phyloP scores from a whole-genome alignment of 92 coral and sea anemone species.

The Palythoa grandis region DNA sequence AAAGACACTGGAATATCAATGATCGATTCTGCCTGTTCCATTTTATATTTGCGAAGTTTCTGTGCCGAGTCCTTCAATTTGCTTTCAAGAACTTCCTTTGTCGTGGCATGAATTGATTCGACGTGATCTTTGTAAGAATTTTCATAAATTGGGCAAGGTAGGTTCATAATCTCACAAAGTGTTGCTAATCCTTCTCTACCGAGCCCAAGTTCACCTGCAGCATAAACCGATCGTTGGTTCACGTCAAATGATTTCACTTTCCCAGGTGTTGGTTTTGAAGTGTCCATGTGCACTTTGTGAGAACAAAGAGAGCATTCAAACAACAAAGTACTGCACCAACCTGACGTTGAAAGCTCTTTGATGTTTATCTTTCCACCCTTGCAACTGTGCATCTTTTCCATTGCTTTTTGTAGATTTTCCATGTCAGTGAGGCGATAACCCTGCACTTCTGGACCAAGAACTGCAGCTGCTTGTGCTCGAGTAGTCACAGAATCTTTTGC shows the following conservation, averaged over 20 bases:
- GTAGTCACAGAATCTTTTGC: not conserved
- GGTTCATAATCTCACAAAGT: conserved; percentile 45
- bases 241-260: conserved; percentile 29
- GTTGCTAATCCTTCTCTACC: conserved; percentile 50
- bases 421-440: conserved; percentile 25
- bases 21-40: conserved; percentile 10
- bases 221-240: conserved; percentile 30
- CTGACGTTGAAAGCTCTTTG: conserved; percentile 22
- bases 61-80: conserved; percentile 21
- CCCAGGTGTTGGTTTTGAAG: conserved; percentile 22
- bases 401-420: conserved; percentile 33
- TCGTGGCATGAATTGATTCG: conserved; percentile 31
- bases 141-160: conserved; percentile 36
- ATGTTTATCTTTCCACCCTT: conserved; percentile 24
- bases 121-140: conserved; percentile 40
- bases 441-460: conserved; percentile 21
- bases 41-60: conserved; percentile 19
- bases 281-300: conserved; percentile 41
- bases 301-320: conserved; percentile 23
- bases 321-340: conserved; percentile 25
- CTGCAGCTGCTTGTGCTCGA: not conserved
- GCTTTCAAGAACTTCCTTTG: conserved; percentile 25
- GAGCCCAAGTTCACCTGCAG: conserved; percentile 32
- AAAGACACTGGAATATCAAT: conserved; percentile 46
- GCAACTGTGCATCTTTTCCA: conserved; percentile 39